phyloP scores from a whole-genome alignment of 2,797 vertebrate species.

The Esox masquinongy region DNA sequence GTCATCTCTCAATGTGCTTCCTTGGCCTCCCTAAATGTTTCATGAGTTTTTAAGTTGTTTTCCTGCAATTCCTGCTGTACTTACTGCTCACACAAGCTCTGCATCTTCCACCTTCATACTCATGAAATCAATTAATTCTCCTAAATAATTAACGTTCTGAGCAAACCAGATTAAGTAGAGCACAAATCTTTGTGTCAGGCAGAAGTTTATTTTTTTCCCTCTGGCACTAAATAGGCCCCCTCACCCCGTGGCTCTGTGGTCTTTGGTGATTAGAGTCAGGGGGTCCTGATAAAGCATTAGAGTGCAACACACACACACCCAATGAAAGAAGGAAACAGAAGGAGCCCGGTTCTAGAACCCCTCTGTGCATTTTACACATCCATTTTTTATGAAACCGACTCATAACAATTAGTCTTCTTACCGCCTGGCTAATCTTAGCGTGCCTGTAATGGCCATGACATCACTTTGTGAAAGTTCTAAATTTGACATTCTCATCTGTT shows the following conservation, averaged over 20 bases:
- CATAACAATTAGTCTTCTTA: conserved; percentile 83
- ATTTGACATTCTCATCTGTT: conserved; percentile 75
- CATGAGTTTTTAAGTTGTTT: conserved; percentile 82
- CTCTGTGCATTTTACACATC: conserved; percentile 78
- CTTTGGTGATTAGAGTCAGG: conserved; percentile 77
- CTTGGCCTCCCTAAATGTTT: conserved; percentile 79
- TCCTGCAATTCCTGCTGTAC: conserved; percentile 71
- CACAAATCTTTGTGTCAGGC: conserved; percentile 68
- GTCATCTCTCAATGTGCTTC: conserved; percentile 66
- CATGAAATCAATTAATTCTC: conserved; percentile 83
- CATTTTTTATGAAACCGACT: conserved; percentile 83
- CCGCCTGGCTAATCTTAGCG: conserved; percentile 76
- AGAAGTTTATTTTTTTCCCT: conserved; percentile 57
- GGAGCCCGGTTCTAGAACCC: conserved; percentile 63
- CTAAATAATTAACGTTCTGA: conserved; percentile 81
- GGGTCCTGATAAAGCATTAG: conserved; percentile 79
- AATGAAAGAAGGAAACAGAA: background rate
- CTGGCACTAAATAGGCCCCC: conserved; percentile 69
- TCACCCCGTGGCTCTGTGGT: conserved; percentile 64
- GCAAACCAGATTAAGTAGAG: conserved; percentile 76
- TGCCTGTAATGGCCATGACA: conserved; percentile 74
- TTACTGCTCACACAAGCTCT: conserved; percentile 76
- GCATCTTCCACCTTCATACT: conserved; percentile 78
- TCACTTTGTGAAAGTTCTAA: conserved; percentile 76
- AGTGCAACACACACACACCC: conserved; percentile 44